phyloP scores from a whole-genome alignment of 1,140 invertebrate species.

The Drosophila equinoxialis region DNA sequence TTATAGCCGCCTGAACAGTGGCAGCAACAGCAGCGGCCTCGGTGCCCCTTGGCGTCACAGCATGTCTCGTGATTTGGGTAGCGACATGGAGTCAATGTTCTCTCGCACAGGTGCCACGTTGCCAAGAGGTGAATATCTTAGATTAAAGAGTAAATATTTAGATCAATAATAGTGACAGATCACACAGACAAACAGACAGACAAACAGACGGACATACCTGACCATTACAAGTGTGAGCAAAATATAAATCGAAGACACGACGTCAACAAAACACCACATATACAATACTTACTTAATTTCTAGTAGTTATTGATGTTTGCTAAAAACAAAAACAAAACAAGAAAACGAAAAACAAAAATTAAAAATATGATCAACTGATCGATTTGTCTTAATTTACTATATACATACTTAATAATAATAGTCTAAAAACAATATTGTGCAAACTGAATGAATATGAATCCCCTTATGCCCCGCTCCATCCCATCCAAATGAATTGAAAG shows the following conservation, averaged over 20 bases:
- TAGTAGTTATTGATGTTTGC: constrained; percentile 74
- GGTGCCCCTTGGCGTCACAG: constrained; percentile 85
- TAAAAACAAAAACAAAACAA: constrained; percentile 46
- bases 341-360: constrained; percentile 29
- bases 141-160: constrained; percentile 83
- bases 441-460: constrained; percentile 14
- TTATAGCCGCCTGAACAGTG: constrained; percentile 78
- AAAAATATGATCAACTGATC: constrained; percentile 31
- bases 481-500: not conserved
- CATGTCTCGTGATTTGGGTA: constrained; percentile 85
- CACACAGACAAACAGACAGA: constrained; percentile 11
- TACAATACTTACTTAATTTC: constrained; percentile 53
- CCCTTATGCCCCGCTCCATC: not conserved
- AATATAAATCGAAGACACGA: constrained; percentile 13
- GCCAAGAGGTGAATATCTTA: constrained; percentile 86
- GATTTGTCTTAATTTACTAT: constrained; percentile 36
- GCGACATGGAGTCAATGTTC: constrained; percentile 85
- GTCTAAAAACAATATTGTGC: constrained; percentile 51
- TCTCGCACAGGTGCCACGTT: constrained; percentile 84
- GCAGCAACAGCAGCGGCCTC: constrained; percentile 56
- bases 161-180: constrained; percentile 64
- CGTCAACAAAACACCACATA: constrained; percentile 27
- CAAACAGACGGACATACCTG: not conserved
- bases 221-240: not conserved
- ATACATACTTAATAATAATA: constrained; percentile 19